Percentiles rank a stretch among this genome's conserved stretches.
Evolutionary conservation across 2,113 vertebrate genomes (phyloP).

Genomic region (Mobula hypostoma): DNA sequence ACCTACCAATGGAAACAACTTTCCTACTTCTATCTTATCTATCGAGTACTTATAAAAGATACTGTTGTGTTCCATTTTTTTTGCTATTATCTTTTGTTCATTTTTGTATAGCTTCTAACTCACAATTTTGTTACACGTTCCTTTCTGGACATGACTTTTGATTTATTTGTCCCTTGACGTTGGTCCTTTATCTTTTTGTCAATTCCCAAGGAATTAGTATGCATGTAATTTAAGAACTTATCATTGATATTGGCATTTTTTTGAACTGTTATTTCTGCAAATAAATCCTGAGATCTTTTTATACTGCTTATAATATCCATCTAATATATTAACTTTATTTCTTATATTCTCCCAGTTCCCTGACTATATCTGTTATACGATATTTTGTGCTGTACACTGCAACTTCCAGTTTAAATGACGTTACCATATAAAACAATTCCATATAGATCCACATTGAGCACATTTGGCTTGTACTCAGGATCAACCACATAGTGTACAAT

Average conservation of each 20-base stretch:
- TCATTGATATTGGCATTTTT: neutral
- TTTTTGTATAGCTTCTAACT: too few relatives aligned
- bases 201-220: neutral
- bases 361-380: neutral
- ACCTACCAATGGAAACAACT: too few relatives aligned
- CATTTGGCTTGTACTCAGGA: neutral
- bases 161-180: neutral
- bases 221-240: neutral
- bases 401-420: neutral
- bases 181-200: neutral
- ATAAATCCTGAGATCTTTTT: neutral
- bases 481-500: neutral
- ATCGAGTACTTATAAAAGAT: neutral
- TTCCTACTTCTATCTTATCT: too few relatives aligned
- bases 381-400: neutral
- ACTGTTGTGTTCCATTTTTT: neutral
- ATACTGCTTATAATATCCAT: neutral
- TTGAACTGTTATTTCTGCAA: neutral
- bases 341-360: neutral
- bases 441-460: too few relatives aligned
- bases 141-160: neutral
- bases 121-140: neutral
- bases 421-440: too few relatives aligned
- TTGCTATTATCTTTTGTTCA: too few relatives aligned
- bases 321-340: neutral